phyloP scores from a whole-genome alignment of 2,888 invertebrate species.

The Mythimna loreyi region DNA sequence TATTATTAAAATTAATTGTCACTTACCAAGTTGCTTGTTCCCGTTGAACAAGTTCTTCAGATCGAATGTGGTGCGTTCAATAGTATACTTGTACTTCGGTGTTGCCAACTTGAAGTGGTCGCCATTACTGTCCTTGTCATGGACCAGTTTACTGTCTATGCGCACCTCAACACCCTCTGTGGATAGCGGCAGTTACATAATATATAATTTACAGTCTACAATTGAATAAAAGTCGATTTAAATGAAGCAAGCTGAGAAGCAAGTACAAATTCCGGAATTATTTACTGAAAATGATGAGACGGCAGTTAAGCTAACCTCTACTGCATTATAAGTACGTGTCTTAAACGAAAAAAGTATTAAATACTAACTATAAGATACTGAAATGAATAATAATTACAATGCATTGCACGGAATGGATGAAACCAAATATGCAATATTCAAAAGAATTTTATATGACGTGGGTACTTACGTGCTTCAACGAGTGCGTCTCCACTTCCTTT shows the following conservation, averaged over 20 bases:
- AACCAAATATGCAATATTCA: constrained; percentile 11
- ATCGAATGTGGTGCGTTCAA: constrained; percentile 82
- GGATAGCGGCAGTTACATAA: neutral
- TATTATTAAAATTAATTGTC: neutral
- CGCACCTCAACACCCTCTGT: constrained; percentile 80
- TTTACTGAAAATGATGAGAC: neutral
- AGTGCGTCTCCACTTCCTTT: constrained; percentile 86
- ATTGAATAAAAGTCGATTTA: neutral
- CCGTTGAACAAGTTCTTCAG: constrained; percentile 87
- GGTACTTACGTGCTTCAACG: constrained; percentile 84
- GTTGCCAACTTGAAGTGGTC: constrained; percentile 79
- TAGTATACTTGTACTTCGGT: constrained; percentile 84
- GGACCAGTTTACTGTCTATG: constrained; percentile 77
- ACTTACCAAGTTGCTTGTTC: constrained; percentile 86
- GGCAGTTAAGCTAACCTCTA: neutral
- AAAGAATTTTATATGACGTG: constrained; percentile 5
- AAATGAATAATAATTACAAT: neutral
- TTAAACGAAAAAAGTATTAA: neutral
- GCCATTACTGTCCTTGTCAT: constrained; percentile 73
- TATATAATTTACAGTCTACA: neutral
- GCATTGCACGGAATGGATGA: neutral
- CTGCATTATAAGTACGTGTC: neutral
- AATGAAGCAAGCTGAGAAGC: neutral
- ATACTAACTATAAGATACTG: neutral
- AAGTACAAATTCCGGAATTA: neutral